Evolutionary conservation across 2,113 vertebrate species (phyloP), one percentile per base, ranked within the genome.

Genomic region (Cichladusa arquata): DNA sequence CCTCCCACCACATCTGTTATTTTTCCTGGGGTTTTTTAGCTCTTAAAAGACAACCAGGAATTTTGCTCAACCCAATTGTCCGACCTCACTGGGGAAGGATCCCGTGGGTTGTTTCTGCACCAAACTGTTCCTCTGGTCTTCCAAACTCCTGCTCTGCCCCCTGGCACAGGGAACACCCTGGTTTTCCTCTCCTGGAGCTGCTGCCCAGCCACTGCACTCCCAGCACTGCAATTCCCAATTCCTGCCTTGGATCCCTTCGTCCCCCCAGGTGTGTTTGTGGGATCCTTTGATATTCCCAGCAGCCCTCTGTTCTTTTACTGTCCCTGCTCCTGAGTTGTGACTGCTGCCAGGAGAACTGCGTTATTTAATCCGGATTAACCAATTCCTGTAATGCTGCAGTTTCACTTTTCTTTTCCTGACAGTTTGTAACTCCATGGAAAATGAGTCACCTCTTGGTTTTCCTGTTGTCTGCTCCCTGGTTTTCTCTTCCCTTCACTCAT

Each of bases 361-460:
- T 90, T 95, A 81, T 71, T 93, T 92, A 44, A 89, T 69, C 92
- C 6, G 36, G 81, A 70, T 94, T 94, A 93, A 93, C 89, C 45
- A 64, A 65, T 20, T 95, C 94, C 96, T 97, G 77, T 94, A 96
- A 97, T 97, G 96, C 96, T 97, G 97, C 97, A 95, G 91, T 92
- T 94, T 69, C 95, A 91, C 81, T 14, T 65, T 86, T 93, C 42
- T 60, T 94, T 92, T 94, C 93, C 81, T 88, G 92, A 88, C 72
- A 19, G 11, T 94, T 94, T 90, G 76, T 97, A 93, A 94, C 61
- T 54, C 36, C 88, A 17, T 34, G 85, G 95, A 54, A 88, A 92
- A 81, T 11, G 14, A 77, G 82, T 57, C 94, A 89, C 76, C 64
- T 77, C 64, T 31, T 25, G 73, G 42, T 95, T 88, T 93, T 91